phyloP scores from a whole-genome alignment of 1,140 invertebrate species.

The Diorhabda sublineata region DNA sequence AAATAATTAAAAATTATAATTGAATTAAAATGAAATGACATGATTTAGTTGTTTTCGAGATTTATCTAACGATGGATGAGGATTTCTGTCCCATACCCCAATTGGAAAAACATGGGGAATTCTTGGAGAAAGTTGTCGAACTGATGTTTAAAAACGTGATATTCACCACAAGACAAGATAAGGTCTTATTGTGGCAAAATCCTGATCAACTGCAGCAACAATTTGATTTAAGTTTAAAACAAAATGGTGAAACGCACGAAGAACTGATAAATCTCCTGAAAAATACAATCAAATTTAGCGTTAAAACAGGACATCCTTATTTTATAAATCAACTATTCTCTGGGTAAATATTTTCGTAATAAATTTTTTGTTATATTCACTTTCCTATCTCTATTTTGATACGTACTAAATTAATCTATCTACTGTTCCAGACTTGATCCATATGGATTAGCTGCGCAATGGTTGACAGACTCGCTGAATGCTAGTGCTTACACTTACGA shows the following conservation, averaged over 20 bases:
- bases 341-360: constrained; percentile 43
- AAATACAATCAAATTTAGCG: constrained; percentile 50
- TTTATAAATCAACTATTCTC: constrained; percentile 55
- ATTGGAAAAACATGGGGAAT: constrained; percentile 42
- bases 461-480: constrained; percentile 53
- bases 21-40: too few relatives aligned
- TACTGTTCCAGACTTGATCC: constrained; percentile 48
- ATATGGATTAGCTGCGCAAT: constrained; percentile 53
- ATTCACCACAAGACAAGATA: constrained; percentile 42
- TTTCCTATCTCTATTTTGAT: not conserved
- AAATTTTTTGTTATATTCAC: not conserved
- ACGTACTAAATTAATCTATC: not conserved
- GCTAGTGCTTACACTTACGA: constrained; percentile 55
- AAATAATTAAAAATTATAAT: too few relatives aligned
- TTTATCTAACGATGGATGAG: not conserved
- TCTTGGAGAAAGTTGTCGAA: constrained; percentile 42
- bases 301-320: constrained; percentile 54
- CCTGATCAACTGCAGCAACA: constrained; percentile 41
- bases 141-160: constrained; percentile 44
- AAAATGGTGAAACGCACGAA: constrained; percentile 44
- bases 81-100: constrained; percentile 40
- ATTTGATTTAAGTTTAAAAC: constrained; percentile 44
- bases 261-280: constrained; percentile 45
- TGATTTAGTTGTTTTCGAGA: not conserved
- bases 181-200: constrained; percentile 45